These are phyloP conservation scores for Colletes collaris DNA, from an alignment of 2,888 invertebrate species.

Conservation along the genomic window DNA sequence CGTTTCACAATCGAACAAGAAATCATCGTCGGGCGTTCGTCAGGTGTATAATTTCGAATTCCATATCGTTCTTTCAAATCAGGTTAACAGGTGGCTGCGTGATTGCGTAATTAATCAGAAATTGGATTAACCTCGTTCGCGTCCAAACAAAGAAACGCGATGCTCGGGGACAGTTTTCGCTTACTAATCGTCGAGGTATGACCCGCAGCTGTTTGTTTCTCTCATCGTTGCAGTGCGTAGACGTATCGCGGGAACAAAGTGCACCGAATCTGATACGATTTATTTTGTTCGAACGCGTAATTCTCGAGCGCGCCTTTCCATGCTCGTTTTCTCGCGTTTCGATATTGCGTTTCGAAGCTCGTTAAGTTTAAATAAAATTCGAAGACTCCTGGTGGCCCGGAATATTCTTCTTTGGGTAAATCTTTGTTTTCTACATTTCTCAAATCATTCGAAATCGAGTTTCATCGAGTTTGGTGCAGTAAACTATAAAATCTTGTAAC, in stretches of 20 bases:
- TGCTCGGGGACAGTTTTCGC: neutral
- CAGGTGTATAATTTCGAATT: too few species aligned
- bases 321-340: neutral
- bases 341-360: neutral
- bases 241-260: conserved; percentile 23
- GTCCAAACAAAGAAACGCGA: conserved; percentile 9
- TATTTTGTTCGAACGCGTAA: neutral
- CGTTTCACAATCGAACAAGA: too few species aligned
- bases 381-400: neutral
- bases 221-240: neutral
- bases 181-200: conserved; percentile 7
- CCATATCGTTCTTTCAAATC: neutral
- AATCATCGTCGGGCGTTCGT: too few species aligned
- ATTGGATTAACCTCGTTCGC: neutral
- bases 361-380: too few species aligned
- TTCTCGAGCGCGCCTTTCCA: neutral
- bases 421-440: neutral
- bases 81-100: neutral
- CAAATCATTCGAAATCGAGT: too few species aligned
- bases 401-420: neutral
- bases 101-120: neutral
- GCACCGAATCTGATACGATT: conserved; percentile 8
- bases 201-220: neutral
- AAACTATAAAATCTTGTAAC: too few species aligned
- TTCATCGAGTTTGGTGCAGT: too few species aligned